A percentile compares a stretch with the other conserved stretches of the same genome.
Conservation (phyloP, 2,888 invertebrate species). For the Oasisia sp. region DNA sequence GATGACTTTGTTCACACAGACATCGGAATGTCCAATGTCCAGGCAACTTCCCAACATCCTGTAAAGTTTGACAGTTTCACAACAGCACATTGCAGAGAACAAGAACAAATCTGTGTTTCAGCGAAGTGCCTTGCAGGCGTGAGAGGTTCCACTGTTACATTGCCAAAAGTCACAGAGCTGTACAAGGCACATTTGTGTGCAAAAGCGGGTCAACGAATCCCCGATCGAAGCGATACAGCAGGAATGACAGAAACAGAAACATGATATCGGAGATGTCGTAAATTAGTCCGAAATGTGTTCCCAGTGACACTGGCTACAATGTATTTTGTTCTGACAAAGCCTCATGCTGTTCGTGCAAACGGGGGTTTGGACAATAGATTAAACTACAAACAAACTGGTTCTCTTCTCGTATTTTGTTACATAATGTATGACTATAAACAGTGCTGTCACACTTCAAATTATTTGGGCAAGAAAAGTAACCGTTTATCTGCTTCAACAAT, state of each 20-base stretch:
- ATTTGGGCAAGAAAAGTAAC: no score
- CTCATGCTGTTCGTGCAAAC: neutral
- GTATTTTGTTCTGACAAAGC: neutral
- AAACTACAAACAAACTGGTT: neutral
- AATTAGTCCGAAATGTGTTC: neutral
- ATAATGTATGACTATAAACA: neutral
- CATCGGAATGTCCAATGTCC: neutral
- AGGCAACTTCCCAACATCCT: neutral
- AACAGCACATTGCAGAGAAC: neutral
- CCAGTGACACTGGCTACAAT: neutral
- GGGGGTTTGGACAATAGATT: neutral
- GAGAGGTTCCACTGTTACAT: neutral
- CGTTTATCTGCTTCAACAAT: no score
- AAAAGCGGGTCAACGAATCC: neutral
- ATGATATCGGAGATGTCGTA: neutral
- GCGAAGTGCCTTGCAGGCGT: neutral
- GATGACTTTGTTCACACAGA: neutral
- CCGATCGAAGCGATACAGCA: neutral
- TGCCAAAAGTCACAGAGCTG: neutral
- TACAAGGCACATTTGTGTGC: neutral
- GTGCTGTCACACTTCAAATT: no score
- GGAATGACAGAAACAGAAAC: neutral
- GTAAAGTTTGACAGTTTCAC: neutral
- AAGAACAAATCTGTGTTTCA: neutral
- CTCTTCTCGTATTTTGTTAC: neutral